Conservation (phyloP, 53 echinoderm and acorn worm genomes). For the Echinometra lucunter region DNA sequence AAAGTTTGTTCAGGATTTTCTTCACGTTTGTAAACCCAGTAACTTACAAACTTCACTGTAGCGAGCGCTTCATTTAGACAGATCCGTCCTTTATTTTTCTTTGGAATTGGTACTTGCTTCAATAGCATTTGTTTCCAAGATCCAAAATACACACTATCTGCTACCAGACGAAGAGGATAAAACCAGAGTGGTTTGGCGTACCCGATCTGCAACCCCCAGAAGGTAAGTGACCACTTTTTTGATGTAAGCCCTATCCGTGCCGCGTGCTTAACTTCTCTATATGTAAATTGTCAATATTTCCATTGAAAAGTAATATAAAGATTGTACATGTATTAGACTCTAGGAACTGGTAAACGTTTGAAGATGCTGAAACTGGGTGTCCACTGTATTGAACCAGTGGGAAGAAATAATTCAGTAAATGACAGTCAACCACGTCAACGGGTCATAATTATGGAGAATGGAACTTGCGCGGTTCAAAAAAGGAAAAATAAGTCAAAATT, state of each 20-base stretch:
- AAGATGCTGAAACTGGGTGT: no score
- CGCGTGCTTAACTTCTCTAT: no score
- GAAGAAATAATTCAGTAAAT: no score
- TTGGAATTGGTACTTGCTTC: constrained; percentile 14
- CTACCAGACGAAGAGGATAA: not conserved
- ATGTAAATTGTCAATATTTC: no score
- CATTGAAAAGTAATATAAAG: no score
- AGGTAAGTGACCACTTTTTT: not conserved
- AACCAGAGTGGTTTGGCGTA: not conserved
- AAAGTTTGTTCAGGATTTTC: not conserved
- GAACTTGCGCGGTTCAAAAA: no score
- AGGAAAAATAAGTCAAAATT: no score
- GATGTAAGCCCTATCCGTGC: not conserved
- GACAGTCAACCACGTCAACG: no score
- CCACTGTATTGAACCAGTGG: no score
- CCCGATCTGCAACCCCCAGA: not conserved
- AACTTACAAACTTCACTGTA: not conserved
- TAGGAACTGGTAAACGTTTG: no score
- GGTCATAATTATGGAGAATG: no score
- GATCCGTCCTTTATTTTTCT: not conserved
- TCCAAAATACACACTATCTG: not conserved
- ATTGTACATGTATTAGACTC: no score
- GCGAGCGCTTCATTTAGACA: not conserved
- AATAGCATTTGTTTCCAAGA: not conserved
- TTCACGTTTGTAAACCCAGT: not conserved